These are phyloP conservation scores for Pachypeltis micranthus DNA, from an alignment of 1,140 invertebrate genomes.

Conservation along the genomic window DNA sequence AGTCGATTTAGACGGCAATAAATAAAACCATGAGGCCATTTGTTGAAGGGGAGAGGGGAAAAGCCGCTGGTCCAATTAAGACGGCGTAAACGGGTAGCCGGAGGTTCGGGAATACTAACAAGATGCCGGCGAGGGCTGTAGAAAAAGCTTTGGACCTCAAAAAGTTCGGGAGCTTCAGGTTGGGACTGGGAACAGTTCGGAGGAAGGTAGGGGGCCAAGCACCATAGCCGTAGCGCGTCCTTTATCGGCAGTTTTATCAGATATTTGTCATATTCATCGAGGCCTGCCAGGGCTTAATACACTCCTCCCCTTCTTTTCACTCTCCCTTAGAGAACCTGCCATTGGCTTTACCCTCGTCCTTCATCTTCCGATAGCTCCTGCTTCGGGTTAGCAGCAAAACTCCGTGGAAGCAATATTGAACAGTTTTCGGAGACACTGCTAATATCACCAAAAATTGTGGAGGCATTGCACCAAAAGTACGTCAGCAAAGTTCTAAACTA, in stretches of 20 bases:
- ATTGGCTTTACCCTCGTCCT: constrained; percentile 1
- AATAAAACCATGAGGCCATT: constrained; percentile 3
- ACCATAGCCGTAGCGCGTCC: neutral
- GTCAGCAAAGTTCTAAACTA: too few relatives aligned
- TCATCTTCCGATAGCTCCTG: too few relatives aligned
- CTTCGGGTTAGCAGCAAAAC: too few relatives aligned
- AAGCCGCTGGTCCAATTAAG: neutral
- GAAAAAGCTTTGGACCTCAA: too few relatives aligned
- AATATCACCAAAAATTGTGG: too few relatives aligned
- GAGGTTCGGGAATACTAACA: constrained; percentile 1
- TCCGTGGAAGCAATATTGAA: too few relatives aligned
- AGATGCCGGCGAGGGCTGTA: neutral
- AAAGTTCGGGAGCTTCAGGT: neutral
- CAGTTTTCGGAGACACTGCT: too few relatives aligned
- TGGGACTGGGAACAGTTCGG: neutral
- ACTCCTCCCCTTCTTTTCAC: too few relatives aligned
- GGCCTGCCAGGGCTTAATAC: constrained; percentile 5
- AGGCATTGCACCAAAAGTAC: too few relatives aligned
- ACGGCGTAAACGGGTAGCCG: neutral
- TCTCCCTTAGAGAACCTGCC: too few relatives aligned
- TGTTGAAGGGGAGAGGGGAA: neutral
- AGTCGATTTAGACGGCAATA: constrained; percentile 8
- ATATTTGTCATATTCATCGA: constrained; percentile 7
- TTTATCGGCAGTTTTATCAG: neutral
- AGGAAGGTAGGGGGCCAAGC: neutral